phyloP scores from a whole-genome alignment of 1,140 invertebrate genomes.

The Rhagoletis zephyria region DNA sequence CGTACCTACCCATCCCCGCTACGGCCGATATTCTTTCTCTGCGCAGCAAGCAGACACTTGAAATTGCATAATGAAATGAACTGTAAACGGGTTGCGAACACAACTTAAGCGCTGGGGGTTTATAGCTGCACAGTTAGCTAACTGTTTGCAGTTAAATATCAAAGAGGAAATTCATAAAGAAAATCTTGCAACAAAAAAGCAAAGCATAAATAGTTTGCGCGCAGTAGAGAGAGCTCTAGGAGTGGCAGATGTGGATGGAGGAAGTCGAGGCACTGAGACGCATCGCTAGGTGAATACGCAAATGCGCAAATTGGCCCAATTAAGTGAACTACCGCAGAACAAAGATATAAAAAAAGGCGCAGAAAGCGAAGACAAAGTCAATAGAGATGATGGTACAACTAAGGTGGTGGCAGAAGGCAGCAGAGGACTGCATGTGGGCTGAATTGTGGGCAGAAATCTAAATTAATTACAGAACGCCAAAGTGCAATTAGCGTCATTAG shows the following conservation, averaged over 20 bases:
- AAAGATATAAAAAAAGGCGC: neutral
- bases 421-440: neutral
- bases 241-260: neutral
- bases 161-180: slow-evolving; percentile 32
- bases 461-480: slow-evolving; percentile 52
- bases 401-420: neutral
- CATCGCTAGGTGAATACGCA: slow-evolving; percentile 19
- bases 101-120: neutral
- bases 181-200: neutral
- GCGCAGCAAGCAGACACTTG: slow-evolving; percentile 8
- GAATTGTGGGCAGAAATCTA: slow-evolving; percentile 16
- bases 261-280: neutral
- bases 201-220: neutral
- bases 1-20: neutral
- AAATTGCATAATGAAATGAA: slow-evolving; percentile 47
- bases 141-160: slow-evolving; percentile 35
- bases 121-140: slow-evolving; percentile 5
- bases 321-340: slow-evolving; percentile 30
- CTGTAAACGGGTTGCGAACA: neutral
- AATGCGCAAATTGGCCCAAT: slow-evolving; percentile 49
- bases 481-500: slow-evolving; percentile 49
- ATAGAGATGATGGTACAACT: neutral
- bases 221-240: neutral
- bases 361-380: neutral
- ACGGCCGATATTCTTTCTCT: neutral